Base-by-base conservation (phyloP, 2,888 invertebrate genomes). In the Tetranychus piercei region DNA sequence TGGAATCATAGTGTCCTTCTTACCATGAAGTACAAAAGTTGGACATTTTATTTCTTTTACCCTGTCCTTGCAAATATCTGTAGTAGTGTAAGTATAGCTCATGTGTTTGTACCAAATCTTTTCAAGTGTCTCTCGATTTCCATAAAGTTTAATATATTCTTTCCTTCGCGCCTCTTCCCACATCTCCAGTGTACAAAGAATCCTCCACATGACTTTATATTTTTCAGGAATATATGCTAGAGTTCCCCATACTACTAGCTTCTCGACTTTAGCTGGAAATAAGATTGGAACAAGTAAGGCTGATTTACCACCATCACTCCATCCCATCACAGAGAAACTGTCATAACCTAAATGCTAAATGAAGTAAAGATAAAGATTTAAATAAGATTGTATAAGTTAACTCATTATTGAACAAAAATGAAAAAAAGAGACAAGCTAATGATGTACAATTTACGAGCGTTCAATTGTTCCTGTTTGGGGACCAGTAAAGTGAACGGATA, bases 221-320 rank as follows among this genome's bases (percentile, higher is more conserved):
- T 71, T 44, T 15, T 71, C 43, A 44, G 87, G 82, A 70, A 93
- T 83, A 79, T 89, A 91, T 0, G 92, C 85, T 81, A 90, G 90
- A 0, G 88, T 84, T 1, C 91, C 92, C 88, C 89, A 89, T 15
- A 90, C 84, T 1, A 92, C 87, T 75, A 92, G 82, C 80, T 90
- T 91, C 15, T 87, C 84, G 0, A 93, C 85, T 11, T 82, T 82
- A 0, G 87, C 83, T 0, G 89, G 87, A 82, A 88, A 86, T 76
- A 86, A 87, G 1, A 88, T 88, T 6, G 92, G 89, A n/a, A 90
- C 81, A 45, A 93, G 87, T 77, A 94, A 82, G 20, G 87, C 88
- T 0, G 89, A 87, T 70, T 88, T 89, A 1, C 91, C 94, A 44
- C 94, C 94, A 83, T 92, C 92, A 82, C 91, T 91, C 91, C 93